These are phyloP conservation scores for Spisula solida DNA, from an alignment of 2,888 invertebrate species.

Conservation along the genomic window DNA sequence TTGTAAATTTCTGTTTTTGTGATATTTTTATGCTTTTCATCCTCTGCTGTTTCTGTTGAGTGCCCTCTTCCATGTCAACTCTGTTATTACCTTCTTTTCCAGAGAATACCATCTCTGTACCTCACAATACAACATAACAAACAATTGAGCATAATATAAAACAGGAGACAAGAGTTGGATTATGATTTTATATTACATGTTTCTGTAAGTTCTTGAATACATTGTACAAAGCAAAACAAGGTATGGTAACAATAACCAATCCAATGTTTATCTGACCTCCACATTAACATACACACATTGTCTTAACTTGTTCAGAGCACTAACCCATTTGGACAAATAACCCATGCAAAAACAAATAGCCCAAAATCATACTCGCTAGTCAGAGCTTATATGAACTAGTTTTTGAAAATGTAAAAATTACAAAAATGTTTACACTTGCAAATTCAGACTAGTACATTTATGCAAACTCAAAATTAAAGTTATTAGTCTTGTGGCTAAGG, in stretches of 20 bases:
- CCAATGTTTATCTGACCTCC: not conserved
- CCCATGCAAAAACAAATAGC: not conserved
- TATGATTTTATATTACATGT: slow-evolving; percentile 19
- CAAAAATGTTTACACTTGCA: no score
- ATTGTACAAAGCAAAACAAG: not conserved
- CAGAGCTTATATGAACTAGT: no score
- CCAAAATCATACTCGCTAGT: not conserved
- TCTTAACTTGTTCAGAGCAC: not conserved
- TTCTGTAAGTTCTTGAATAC: slow-evolving; percentile 4
- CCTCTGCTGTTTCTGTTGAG: no score
- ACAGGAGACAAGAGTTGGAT: not conserved
- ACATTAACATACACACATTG: not conserved
- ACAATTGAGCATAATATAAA: not conserved
- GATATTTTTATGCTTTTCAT: no score
- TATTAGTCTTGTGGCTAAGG: not conserved
- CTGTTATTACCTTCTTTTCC: no score
- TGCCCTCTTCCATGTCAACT: no score
- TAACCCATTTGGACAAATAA: not conserved
- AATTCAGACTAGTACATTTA: no score
- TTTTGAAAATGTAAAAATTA: no score
- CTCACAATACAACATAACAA: no score
- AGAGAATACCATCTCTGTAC: no score
- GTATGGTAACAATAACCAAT: not conserved
- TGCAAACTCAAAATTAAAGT: not conserved
- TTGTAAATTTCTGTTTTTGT: no score